Evolutionary conservation across 1,140 invertebrate species (phyloP).

Genomic region (Vanessa atalanta): DNA sequence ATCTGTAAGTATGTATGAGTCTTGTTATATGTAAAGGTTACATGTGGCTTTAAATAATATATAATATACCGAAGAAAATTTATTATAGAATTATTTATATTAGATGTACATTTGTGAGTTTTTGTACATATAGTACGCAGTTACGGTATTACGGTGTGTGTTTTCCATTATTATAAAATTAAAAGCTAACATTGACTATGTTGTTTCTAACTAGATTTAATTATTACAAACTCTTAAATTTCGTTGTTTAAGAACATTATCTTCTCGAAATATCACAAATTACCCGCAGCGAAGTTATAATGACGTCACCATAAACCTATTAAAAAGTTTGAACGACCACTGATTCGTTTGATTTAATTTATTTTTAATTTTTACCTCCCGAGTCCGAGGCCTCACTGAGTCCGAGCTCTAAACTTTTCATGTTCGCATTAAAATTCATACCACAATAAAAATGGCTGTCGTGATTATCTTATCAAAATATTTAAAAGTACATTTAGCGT

Average conservation of each 20-base stretch:
- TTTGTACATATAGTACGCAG: too few relatives aligned
- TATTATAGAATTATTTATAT: too few relatives aligned
- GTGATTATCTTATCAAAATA: constrained; percentile 57
- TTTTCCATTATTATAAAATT: too few relatives aligned
- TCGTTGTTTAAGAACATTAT: background rate
- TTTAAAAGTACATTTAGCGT: constrained; percentile 59
- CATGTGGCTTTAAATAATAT: background rate
- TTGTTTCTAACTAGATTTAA: background rate
- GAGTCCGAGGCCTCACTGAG: background rate
- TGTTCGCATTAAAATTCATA: constrained; percentile 40
- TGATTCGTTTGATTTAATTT: constrained; percentile 21
- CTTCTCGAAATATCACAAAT: constrained; percentile 5
- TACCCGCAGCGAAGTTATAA: constrained; percentile 10
- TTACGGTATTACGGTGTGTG: too few relatives aligned
- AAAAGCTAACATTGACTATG: too few relatives aligned
- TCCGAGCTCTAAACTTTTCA: constrained; percentile 14
- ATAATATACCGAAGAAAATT: background rate
- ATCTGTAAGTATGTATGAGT: background rate
- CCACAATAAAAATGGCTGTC: constrained; percentile 39
- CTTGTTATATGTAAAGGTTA: background rate
- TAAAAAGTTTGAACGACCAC: constrained; percentile 9
- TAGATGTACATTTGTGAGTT: too few relatives aligned
- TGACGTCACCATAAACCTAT: constrained; percentile 15
- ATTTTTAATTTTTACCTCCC: constrained; percentile 22
- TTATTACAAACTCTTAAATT: background rate